Evolutionary conservation across 2,797 vertebrate genomes (phyloP), one percentile per base, ranked within the genome.

Genomic region (Gallirallus australis): DNA sequence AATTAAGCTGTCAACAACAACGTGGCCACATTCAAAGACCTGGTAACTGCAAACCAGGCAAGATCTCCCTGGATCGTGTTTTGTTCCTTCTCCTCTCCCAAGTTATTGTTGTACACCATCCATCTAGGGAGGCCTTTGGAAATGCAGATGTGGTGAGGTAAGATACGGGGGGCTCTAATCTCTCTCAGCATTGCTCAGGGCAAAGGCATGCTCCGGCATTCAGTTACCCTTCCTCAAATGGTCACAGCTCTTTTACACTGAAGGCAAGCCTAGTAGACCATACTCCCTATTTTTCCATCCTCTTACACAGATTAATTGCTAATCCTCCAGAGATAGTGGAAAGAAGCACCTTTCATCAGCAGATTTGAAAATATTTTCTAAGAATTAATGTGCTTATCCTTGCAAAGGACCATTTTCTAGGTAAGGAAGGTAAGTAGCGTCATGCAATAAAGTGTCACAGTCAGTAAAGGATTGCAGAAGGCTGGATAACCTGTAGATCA

Each of bases 371-470:
- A 69, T 82, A 81, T 86, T 83, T 93, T 71, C 54, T 57, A 92
- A 75, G 79, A 91, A 94, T 80, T 90, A 92, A 94, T 82, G 79
- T 56, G 81, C 63, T 95, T 83, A 92, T 66, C 84, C 86, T 94
- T 93, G 75, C 60, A 82, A 92, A 93, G 23, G 84, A 76, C 78
- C 47, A 91, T 90, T 88, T 86, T 78, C 75, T 71, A 82, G 61
- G 50, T 37, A 83, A 68, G 35, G 42, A 89, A 89, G 73, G 71
- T 61, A 91, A 96, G 75, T 15, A 84, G 64, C 40, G 81, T 66
- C 71, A 68, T 14, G 78, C 60, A 93, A 79, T 86, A 85, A 84
- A 80, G 35, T 87, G 86, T 82, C 91, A 95, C 56, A 90, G 83
- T n/a, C 64, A 59, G 50, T 89, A 82, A 90, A 82, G 45, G n/a